Percentiles rank a stretch among this genome's conserved stretches.
Evolutionary conservation across 2,888 invertebrate genomes (phyloP).

Genomic region (Sipha maydis): DNA sequence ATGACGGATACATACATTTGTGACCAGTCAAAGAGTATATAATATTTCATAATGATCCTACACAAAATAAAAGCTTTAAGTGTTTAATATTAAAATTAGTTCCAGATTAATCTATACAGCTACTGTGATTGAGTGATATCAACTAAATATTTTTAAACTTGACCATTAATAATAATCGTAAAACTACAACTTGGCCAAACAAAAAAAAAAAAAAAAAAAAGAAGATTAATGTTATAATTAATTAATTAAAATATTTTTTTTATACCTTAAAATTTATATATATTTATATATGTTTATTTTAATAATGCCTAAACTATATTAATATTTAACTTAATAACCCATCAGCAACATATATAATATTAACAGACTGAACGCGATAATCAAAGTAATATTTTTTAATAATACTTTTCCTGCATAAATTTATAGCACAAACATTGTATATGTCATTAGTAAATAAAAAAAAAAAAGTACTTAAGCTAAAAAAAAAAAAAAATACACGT

Average conservation of each 20-base stretch:
- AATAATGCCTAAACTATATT: constrained; percentile 4
- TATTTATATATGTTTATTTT: background rate
- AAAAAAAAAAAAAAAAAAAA: background rate
- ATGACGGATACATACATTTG: background rate
- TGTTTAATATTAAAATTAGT: constrained; percentile 34
- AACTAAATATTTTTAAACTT: constrained; percentile 4
- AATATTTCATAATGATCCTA: background rate
- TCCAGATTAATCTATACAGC: constrained; percentile 19
- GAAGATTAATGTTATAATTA: background rate
- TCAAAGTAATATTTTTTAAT: constrained; percentile 5
- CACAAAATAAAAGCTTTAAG: constrained; percentile 16
- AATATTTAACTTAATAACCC: background rate
- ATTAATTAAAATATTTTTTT: constrained; percentile 9
- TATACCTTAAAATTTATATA: constrained; percentile 5
- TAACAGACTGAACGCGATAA: constrained; percentile 19
- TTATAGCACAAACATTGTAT: constrained; percentile 11
- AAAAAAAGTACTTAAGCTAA: background rate
- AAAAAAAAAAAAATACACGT: background rate
- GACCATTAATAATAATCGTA: constrained; percentile 1
- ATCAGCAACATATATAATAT: constrained; percentile 6
- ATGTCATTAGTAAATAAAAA: constrained; percentile 7
- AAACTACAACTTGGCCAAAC: background rate
- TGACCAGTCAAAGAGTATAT: background rate
- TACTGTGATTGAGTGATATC: constrained; percentile 16
- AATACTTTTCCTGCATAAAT: background rate